A percentile compares a stretch with the other conserved stretches of the same genome.
phyloP scores from a whole-genome alignment of 2,888 invertebrate genomes.

The Synergus gifuensis region DNA sequence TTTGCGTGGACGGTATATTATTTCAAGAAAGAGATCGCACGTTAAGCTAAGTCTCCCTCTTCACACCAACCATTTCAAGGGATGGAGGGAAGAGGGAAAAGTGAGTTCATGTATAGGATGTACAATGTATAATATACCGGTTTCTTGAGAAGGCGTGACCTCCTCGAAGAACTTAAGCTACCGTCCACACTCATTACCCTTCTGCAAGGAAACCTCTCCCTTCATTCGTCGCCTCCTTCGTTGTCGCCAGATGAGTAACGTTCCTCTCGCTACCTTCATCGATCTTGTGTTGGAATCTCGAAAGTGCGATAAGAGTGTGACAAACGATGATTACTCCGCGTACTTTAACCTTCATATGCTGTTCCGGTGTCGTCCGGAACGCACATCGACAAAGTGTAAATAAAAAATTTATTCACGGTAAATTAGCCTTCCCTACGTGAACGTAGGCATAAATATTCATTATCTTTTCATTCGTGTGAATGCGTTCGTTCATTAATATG shows the following conservation, averaged over 20 bases:
- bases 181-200: conserved; percentile 67
- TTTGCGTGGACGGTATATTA: conserved; percentile 37
- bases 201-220: neutral
- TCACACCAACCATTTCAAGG: conserved; percentile 26
- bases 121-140: too few species aligned
- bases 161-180: conserved; percentile 64
- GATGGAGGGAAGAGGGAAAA: neutral
- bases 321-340: conserved; percentile 40
- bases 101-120: neutral
- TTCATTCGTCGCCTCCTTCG: conserved; percentile 3
- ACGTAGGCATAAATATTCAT: conserved; percentile 19
- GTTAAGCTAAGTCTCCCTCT: conserved; percentile 15
- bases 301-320: conserved; percentile 41
- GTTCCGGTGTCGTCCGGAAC: conserved; percentile 25
- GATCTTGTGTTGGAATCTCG: conserved; percentile 37
- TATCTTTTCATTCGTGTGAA: conserved; percentile 8
- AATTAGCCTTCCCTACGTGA: neutral
- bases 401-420: conserved; percentile 37
- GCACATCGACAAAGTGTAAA: conserved; percentile 12
- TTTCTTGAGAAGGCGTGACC: conserved; percentile 63
- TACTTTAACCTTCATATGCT: conserved; percentile 36
- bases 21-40: conserved; percentile 24
- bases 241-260: conserved; percentile 32
- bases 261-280: conserved; percentile 37
- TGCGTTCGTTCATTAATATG: conserved; percentile 11